Base-by-base conservation (phyloP, 2,797 vertebrate genomes). In the Lepilemur septentrionalis region DNA sequence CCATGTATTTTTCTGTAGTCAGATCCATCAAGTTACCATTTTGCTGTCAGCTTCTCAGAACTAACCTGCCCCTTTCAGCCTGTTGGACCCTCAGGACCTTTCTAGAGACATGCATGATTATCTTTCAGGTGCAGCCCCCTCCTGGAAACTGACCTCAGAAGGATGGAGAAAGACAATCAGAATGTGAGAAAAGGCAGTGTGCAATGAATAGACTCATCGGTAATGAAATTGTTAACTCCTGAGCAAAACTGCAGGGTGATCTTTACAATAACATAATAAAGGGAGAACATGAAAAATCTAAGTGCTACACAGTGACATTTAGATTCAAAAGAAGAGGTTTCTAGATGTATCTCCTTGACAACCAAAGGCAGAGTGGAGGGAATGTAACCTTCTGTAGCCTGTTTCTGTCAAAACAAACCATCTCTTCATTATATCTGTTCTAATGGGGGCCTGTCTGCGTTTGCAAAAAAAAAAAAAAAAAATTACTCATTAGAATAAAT, bases 291-390 rank as follows among this genome's bases (percentile, higher is more conserved):
- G 95, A 88, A 86, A 95, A 85, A 93, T 85, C 73, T 70, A 96
- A 94, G 92, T 82, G 93, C 90, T 93, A 75, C 84, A 73, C 12
- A 2, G 92, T 94, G 92, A 82, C 95, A 96, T 97, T 97, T 94
- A 95, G 89, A 91, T 80, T 79, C 41, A 95, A 93, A 94, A 96
- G 85, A 48, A 84, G 89, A 96, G 96, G 57, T 86, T 89, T 95
- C 79, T 75, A 91, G 92, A 96, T 81, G 70, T 87, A 89, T 96
- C 96, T 97, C 96, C 96, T 94, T 97, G 97, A 94, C 96, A 96
- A 97, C 96, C 87, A 70, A 72, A 96, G 78, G 75, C 96, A 89
- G 91, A 83, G 87, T 75, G 48, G 86, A 75, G 65, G 50, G 63
- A 85, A 89, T 7, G 1, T 91, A 88, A 94, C 95, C 83, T 57